These are phyloP conservation scores for Salvelinus sp. DNA, from an alignment of 2,113 vertebrate genomes.

Conservation along the genomic window DNA sequence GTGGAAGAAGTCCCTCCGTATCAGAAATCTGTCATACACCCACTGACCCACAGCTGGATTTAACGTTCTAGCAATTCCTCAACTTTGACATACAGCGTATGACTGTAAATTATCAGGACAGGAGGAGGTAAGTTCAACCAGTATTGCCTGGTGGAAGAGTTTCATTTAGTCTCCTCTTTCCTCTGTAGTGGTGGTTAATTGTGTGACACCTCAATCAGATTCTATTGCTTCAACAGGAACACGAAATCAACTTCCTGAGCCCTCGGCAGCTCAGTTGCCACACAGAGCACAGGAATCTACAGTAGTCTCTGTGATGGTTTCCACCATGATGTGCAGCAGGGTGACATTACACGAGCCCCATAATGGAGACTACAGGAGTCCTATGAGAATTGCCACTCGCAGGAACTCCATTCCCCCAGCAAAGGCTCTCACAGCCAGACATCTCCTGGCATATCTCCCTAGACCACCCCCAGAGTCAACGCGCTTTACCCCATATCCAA, in stretches of 20 bases:
- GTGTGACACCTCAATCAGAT: background rate
- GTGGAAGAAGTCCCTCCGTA: constrained; percentile 2
- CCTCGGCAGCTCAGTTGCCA: background rate
- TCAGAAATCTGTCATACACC: background rate
- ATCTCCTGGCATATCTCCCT: constrained; percentile 74
- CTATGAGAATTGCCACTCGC: constrained; percentile 45
- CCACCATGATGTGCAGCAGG: constrained; percentile 48
- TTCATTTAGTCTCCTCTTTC: too few species aligned
- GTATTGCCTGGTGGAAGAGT: background rate
- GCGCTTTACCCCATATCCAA: constrained; percentile 62
- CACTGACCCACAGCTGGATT: background rate
- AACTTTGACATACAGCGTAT: background rate
- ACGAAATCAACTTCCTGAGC: background rate
- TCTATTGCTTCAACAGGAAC: background rate
- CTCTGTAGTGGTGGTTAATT: background rate
- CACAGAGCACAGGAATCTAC: background rate
- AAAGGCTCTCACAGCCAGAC: constrained; percentile 71
- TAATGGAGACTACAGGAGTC: constrained; percentile 32
- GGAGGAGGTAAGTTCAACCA: background rate
- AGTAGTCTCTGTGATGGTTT: constrained; percentile 29
- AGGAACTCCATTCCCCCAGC: constrained; percentile 73
- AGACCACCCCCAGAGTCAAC: constrained; percentile 55
- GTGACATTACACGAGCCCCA: constrained; percentile 31
- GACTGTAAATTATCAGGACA: background rate
- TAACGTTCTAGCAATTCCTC: background rate